Evolutionary conservation across 2,797 vertebrate genomes (phyloP).

Genomic region (Chaetodon trifasciatus): DNA sequence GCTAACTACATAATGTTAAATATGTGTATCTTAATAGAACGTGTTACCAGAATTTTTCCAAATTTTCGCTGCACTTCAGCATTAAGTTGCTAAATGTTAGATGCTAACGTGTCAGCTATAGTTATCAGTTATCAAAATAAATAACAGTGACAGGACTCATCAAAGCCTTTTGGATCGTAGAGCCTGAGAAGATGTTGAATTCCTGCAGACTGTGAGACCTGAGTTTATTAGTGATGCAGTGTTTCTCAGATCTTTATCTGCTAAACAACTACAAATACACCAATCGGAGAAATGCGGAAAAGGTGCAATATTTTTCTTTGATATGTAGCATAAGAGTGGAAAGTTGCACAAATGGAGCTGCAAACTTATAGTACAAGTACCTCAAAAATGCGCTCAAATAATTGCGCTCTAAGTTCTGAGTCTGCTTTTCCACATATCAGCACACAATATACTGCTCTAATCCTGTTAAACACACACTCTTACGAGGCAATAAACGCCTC

Average conservation of each 20-base stretch:
- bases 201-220: neutral
- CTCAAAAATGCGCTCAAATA: neutral
- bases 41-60: too few species aligned
- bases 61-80: too few species aligned
- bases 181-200: too few species aligned
- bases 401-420: neutral
- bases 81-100: too few species aligned
- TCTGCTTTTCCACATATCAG: constrained; percentile 17
- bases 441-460: constrained; percentile 16
- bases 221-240: neutral
- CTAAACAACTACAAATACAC: neutral
- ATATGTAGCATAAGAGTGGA: neutral
- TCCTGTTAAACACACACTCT: constrained; percentile 61
- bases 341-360: neutral
- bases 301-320: neutral
- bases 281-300: neutral
- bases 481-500: constrained; percentile 63
- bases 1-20: too few species aligned
- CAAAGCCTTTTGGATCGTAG: too few species aligned
- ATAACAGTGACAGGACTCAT: neutral
- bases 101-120: too few species aligned
- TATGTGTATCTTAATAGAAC: too few species aligned
- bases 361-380: neutral
- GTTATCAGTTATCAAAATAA: neutral
- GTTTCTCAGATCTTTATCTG: constrained; percentile 1